Conservation (phyloP, 2,797 vertebrate species). For the Acanthurus lineatus region DNA sequence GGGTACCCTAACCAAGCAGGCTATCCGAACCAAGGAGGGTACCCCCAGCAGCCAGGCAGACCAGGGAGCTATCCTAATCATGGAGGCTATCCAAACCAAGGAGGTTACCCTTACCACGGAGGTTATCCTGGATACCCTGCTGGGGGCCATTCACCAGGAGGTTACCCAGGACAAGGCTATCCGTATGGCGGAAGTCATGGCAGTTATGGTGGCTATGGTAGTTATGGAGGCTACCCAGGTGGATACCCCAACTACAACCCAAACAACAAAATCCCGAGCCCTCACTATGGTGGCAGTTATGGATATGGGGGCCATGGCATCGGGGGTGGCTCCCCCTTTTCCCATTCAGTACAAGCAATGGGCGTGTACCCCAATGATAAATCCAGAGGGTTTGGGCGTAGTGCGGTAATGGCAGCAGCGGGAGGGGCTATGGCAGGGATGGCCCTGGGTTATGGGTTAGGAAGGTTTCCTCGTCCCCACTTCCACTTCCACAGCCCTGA, state of each 20-base stretch:
- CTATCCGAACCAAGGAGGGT: slow-evolving; percentile 1
- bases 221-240: slow-evolving; percentile 36
- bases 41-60: neutral
- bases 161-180: slow-evolving; percentile 38
- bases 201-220: slow-evolving; percentile 24
- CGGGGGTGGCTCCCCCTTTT: slow-evolving; percentile 78
- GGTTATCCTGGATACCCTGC: neutral
- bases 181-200: slow-evolving; percentile 13
- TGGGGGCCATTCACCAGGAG: slow-evolving; percentile 9
- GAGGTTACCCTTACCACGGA: neutral
- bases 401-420: slow-evolving; percentile 75
- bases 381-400: slow-evolving; percentile 80
- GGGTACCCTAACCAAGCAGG: slow-evolving; percentile 28
- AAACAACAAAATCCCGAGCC: slow-evolving; percentile 82
- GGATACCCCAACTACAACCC: slow-evolving; percentile 83
- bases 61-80: neutral
- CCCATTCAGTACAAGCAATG: slow-evolving; percentile 71
- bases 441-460: slow-evolving; percentile 84
- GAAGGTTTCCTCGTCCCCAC: slow-evolving; percentile 76
- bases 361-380: slow-evolving; percentile 65
- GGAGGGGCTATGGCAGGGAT: slow-evolving; percentile 76
- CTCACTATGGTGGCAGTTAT: slow-evolving; percentile 76
- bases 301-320: slow-evolving; percentile 66
- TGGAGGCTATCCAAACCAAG: neutral
- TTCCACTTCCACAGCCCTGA: slow-evolving; percentile 70